These are phyloP conservation scores for Montifringilla adamsi DNA, from an alignment of 2,113 vertebrate genomes.

Conservation along the genomic window DNA sequence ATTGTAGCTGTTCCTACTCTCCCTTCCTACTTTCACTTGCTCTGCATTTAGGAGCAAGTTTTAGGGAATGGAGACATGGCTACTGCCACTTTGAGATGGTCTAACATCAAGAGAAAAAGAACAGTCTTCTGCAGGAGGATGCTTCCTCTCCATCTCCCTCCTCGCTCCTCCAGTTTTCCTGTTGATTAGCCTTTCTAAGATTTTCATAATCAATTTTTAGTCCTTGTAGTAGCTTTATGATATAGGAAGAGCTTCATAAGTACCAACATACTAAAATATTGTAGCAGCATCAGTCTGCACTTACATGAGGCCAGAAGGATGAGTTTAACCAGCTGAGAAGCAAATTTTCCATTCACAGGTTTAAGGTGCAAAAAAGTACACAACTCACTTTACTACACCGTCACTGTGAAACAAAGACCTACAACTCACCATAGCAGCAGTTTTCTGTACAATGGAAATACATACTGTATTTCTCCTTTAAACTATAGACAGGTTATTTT, in stretches of 20 bases:
- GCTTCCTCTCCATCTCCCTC: background rate
- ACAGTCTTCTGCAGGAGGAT: background rate
- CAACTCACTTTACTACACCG: background rate
- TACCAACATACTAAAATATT: background rate
- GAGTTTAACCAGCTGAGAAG: background rate
- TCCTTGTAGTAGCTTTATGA: background rate
- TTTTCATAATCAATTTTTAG: background rate
- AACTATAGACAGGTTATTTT: background rate
- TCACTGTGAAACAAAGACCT: background rate
- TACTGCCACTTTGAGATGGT: background rate
- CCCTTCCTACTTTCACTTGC: background rate
- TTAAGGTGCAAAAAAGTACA: background rate
- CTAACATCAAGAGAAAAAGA: background rate
- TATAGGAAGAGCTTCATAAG: background rate
- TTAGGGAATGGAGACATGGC: background rate
- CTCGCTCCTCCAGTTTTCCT: background rate
- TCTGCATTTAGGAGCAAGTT: background rate
- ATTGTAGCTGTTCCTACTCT: background rate
- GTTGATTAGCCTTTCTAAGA: background rate
- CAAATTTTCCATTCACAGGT: background rate
- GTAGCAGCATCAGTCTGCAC: background rate
- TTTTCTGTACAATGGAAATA: background rate
- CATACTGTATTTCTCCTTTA: background rate
- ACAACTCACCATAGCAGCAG: background rate
- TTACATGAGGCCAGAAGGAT: background rate